Evolutionary conservation across 1,140 invertebrate genomes (phyloP), one percentile per base, ranked within the genome.

Genomic region (Babylonia areolata): DNA sequence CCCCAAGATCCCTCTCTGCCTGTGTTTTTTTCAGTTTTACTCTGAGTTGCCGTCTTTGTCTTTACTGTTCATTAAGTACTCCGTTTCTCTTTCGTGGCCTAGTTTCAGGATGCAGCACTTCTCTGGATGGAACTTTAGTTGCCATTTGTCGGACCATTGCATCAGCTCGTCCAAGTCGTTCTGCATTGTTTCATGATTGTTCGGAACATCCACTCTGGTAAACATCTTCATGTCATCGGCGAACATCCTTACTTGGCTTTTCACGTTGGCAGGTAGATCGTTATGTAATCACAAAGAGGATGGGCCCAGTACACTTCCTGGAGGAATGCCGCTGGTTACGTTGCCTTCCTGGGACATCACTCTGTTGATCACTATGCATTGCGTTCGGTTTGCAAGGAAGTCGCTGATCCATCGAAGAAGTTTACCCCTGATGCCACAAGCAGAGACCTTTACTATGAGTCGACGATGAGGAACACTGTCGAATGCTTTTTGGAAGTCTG

Each of bases 271-370:
- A 11, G 87, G 86, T n/a, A 91, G 46, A 51, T 91, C 89, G 69
- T 89, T 90, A 9, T 46, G 86, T 88, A 28, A 90, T 71, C 0
- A 89, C 42, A 64, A 87, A 91, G 33, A 91, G 85, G 23, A 86
- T 15, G n/a, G 89, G 90, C 85, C 89, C 3, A 90, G 71, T 15
- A 90, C 81, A 2, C 84, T 88, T n/a, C 90, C 90, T 75, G 88
- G 87, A 35, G 87, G 85, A 20, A 90, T 88, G 2, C 88, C 86
- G 58, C 73, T 85, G 39, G 86, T 85, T n/a, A 88, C 86, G n/a
- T 54, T 42, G n/a, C 51, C 86, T 83, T 86, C 37, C 64, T 40
- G 77, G 86, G 88, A n/a, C 28, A 54, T 75, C 15, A 46, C 42
- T 85, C 82, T 85, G 35, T 64, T 40, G n/a, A n/a, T n/a, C n/a